phyloP scores from a whole-genome alignment of 2,797 vertebrate species.

The Tenualosa thibaudeaui region DNA sequence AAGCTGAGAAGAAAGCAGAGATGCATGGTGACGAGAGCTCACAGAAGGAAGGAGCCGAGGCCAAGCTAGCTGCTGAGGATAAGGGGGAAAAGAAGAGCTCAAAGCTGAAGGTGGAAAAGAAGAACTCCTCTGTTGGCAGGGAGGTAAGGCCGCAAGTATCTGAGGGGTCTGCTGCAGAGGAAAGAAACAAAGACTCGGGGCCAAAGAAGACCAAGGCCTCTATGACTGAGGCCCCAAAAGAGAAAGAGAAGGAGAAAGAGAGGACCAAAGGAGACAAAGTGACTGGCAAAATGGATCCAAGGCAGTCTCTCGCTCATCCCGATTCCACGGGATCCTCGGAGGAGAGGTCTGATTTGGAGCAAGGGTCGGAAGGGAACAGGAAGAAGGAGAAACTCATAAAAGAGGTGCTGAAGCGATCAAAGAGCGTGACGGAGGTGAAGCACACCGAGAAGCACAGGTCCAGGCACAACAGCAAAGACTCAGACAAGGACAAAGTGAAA shows the following conservation, averaged over 20 bases:
- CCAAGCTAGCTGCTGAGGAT: constrained; percentile 77
- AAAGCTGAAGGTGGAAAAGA: constrained; percentile 86
- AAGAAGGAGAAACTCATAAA: constrained; percentile 81
- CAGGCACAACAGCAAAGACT: constrained; percentile 78
- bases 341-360: constrained; percentile 83
- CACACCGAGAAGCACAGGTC: constrained; percentile 76
- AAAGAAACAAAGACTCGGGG: constrained; percentile 43
- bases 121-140: constrained; percentile 68
- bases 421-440: constrained; percentile 80
- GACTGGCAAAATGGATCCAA: constrained; percentile 74
- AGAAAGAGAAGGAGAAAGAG: constrained; percentile 68
- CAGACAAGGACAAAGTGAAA: constrained; percentile 70
- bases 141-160: constrained; percentile 72
- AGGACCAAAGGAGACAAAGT: constrained; percentile 73
- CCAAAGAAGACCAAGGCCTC: constrained; percentile 71
- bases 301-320: constrained; percentile 70
- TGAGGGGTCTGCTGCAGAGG: constrained; percentile 75
- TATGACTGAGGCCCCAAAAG: constrained; percentile 71
- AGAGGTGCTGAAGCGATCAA: constrained; percentile 79
- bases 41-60: constrained; percentile 66
- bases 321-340: constrained; percentile 80
- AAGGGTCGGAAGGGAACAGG: constrained; percentile 69
- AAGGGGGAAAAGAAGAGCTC: constrained; percentile 81
- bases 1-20: constrained; percentile 65
- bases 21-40: not conserved